Conservation (phyloP, 2,797 vertebrate genomes). For the Chelmon rostratus region DNA sequence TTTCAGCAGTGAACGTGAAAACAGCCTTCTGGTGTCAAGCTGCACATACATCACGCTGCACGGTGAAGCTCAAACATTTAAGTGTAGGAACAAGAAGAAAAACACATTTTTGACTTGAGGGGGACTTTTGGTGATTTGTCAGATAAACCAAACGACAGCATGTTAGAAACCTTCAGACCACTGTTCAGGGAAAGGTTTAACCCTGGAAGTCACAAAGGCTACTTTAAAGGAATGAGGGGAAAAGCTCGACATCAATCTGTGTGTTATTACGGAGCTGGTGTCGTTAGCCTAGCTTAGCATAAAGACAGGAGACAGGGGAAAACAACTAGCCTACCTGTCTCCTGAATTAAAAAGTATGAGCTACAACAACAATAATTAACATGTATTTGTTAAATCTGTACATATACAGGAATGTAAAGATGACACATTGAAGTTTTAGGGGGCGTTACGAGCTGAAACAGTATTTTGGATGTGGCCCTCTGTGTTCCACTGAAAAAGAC, state of each 20-base stretch:
- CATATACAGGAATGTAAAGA: neutral
- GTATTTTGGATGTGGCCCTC: neutral
- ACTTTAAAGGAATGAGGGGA: neutral
- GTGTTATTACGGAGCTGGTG: neutral
- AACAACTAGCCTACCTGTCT: no score
- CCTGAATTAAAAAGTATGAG: no score
- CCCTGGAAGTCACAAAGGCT: neutral
- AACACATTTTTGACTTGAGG: no score
- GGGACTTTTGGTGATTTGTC: neutral
- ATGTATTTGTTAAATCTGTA: no score
- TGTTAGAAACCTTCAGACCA: neutral
- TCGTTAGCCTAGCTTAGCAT: conserved; percentile 4
- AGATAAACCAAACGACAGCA: neutral
- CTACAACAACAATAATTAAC: no score
- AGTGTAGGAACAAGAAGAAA: no score
- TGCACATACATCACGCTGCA: no score
- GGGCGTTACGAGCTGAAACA: no score
- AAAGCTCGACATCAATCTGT: neutral
- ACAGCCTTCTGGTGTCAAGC: no score
- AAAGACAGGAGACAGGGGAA: neutral
- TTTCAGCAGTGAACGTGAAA: no score
- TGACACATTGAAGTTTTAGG: neutral
- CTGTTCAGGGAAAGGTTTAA: neutral
- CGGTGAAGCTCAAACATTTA: no score
- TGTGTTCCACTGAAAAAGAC: neutral